These are phyloP conservation scores for Drosophila watanabei DNA, from an alignment of 1,140 invertebrate genomes.

Conservation along the genomic window DNA sequence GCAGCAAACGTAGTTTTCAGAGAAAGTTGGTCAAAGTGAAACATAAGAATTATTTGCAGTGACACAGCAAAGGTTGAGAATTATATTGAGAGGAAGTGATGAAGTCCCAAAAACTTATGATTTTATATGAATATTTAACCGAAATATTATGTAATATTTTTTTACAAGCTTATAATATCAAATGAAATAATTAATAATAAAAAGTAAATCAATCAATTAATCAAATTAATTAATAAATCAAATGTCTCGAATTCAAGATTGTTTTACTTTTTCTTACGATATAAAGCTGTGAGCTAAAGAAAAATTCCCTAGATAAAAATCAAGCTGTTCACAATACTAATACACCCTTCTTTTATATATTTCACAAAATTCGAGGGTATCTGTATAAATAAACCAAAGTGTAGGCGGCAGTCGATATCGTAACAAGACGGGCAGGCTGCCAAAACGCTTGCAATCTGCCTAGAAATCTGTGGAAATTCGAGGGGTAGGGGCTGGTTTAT, in stretches of 20 bases:
- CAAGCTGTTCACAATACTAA: not conserved
- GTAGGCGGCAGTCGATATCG: conserved; percentile 72
- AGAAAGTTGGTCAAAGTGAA: conserved; percentile 6
- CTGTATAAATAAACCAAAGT: conserved; percentile 67
- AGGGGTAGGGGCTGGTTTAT: conserved; percentile 6
- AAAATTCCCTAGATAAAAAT: not conserved
- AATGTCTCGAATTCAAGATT: too few relatives aligned
- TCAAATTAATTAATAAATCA: not conserved
- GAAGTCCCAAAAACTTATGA: not conserved
- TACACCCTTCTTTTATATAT: conserved; percentile 2
- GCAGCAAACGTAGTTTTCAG: not conserved
- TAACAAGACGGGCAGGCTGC: conserved; percentile 73
- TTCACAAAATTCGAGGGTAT: conserved; percentile 20
- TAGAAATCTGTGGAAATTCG: conserved; percentile 36
- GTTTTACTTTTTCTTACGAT: too few relatives aligned
- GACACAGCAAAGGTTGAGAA: not conserved
- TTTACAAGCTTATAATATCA: too few relatives aligned
- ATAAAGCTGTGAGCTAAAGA: not conserved
- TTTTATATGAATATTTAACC: too few relatives aligned
- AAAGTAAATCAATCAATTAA: not conserved
- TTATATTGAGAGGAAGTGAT: not conserved
- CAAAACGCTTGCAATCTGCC: conserved; percentile 69
- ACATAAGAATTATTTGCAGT: conserved; percentile 12
- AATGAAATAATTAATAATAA: too few relatives aligned
- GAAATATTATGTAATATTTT: too few relatives aligned